Evolutionary conservation across 2,113 vertebrate genomes (phyloP).

Genomic region (Baryphthengus martii): DNA sequence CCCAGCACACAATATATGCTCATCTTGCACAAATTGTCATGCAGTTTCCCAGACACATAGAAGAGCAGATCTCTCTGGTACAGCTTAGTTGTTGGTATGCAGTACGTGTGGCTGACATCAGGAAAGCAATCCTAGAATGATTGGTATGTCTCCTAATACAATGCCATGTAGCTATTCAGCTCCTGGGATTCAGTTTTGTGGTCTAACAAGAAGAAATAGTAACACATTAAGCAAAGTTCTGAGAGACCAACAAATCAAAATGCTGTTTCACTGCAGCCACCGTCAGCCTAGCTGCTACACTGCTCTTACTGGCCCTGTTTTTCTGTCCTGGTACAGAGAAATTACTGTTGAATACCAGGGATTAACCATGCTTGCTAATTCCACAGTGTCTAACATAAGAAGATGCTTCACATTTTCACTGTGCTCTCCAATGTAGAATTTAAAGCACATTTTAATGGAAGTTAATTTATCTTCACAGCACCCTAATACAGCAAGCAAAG

Average conservation of each 20-base stretch:
- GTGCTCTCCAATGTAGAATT: not conserved
- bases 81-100: not conserved
- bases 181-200: slow-evolving; percentile 19
- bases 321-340: not conserved
- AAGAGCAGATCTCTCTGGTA: not conserved
- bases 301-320: not conserved
- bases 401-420: not conserved
- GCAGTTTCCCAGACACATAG: not conserved
- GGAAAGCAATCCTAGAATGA: not conserved
- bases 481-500: not conserved
- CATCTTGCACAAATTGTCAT: not conserved
- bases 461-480: not conserved
- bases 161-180: not conserved
- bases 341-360: not conserved
- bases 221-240: slow-evolving; percentile 27
- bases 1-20: not conserved
- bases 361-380: not conserved
- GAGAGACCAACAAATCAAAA: slow-evolving; percentile 23
- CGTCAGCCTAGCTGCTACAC: not conserved
- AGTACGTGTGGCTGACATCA: not conserved
- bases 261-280: not conserved
- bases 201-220: slow-evolving; percentile 14
- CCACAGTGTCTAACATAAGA: not conserved
- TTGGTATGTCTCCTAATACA: not conserved
- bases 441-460: not conserved